Base-by-base conservation (phyloP, 2,797 vertebrate species). In the Anguilla obscura region DNA sequence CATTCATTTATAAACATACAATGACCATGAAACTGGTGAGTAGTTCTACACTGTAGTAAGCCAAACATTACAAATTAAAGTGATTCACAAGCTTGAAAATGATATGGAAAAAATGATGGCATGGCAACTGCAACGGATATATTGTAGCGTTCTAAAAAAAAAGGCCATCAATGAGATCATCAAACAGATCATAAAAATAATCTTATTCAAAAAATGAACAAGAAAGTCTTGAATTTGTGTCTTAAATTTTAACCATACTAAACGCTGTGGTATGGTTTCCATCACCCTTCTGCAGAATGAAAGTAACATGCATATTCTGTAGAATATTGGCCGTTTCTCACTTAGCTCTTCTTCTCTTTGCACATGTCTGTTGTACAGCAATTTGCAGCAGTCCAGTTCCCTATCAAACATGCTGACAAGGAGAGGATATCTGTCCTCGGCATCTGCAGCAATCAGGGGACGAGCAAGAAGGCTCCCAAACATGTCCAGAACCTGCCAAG, bases 401-500 rank as follows among this genome's bases (percentile, higher is more conserved):
- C 89, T 87, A 88, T 92, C 96, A 91, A 98, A 97, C 95, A 96
- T 96, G 80, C 87, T 91, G 86, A 98, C 92, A 5, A 99, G 96
- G 5, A 89, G 71, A 0, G 93, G 92, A 90, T 96, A 97, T 93
- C 94, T 97, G 74, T 91, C 92, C 87, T 93, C 90, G 48, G 90
- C 95, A 83, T 94, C 95, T 6, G 86, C 89, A 16, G 96, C 97
- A 21, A 99, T 90, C 9, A 96, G 58, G 0, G 98, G 97, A 76
- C 97, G 96, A 90, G 97, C 94, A 88, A 99, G 89, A 88, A 99
- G 95, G 90, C 90, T 95, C 36, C 95, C 96, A 60, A 98, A 97
- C 95, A 99, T 97, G 85, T 97, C 95, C 89, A 99, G 83, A 52
- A 99, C 90, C 98, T 99, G 93, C 3, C 88, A 87, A 45, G 87